Percentiles rank a stretch among this genome's conserved stretches.
Evolutionary conservation across 2,113 vertebrate species (phyloP).

Genomic region (Dicrurus megarhynchus): DNA sequence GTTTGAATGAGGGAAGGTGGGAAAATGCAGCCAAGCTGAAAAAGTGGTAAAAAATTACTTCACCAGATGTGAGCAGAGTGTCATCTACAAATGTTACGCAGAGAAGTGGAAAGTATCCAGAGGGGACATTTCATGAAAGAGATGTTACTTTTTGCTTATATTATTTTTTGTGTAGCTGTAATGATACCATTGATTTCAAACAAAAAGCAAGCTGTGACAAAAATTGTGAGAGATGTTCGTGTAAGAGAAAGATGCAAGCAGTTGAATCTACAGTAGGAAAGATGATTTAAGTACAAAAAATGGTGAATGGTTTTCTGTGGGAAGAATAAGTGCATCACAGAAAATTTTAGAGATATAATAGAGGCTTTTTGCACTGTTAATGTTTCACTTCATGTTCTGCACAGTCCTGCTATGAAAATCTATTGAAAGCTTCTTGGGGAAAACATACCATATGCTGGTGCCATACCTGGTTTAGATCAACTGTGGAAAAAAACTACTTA

Average conservation of each 20-base stretch:
- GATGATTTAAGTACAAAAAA: not conserved
- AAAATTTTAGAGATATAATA: not conserved
- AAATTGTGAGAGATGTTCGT: rapidly evolving
- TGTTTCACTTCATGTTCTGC: not conserved
- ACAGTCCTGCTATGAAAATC: not conserved
- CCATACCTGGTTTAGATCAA: conserved; percentile 50
- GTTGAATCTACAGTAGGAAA: not conserved
- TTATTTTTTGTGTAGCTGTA: not conserved
- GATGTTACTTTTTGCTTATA: not conserved
- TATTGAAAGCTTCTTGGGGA: not conserved
- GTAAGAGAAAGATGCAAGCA: not conserved
- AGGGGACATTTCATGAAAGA: not conserved
- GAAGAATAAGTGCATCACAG: not conserved
- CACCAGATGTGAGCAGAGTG: not conserved
- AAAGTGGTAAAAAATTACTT: not conserved
- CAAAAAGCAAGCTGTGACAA: not conserved
- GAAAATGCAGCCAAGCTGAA: not conserved
- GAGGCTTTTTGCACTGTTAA: not conserved
- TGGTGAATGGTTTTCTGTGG: not conserved
- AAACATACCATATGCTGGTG: conserved; percentile 15
- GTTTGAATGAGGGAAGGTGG: not conserved
- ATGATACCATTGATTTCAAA: not conserved
- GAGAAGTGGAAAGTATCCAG: not conserved
- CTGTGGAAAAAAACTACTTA: not conserved
- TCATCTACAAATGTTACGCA: not conserved